Percentiles rank a stretch among this genome's conserved stretches.
phyloP scores from a whole-genome alignment of 2,797 vertebrate genomes.

The Cheirogaleus major region DNA sequence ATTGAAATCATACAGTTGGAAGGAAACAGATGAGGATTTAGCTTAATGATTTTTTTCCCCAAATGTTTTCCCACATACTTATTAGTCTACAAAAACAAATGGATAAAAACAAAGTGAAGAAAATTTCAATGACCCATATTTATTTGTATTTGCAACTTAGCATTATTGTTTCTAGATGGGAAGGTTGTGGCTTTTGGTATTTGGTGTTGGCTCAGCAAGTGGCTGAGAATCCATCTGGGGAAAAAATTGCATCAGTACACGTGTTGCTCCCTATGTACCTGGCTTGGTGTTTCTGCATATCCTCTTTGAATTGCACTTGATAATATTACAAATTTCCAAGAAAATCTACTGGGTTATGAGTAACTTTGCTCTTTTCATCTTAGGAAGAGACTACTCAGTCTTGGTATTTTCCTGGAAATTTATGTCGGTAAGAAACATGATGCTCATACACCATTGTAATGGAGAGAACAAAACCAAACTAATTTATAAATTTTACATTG shows the following conservation, averaged over 20 bases:
- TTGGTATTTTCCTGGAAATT: background rate
- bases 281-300: background rate
- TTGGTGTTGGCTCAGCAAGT: background rate
- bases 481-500: background rate
- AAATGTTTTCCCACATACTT: background rate
- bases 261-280: background rate
- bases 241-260: fast-evolving
- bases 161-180: background rate
- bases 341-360: background rate
- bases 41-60: background rate
- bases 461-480: background rate
- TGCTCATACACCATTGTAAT: background rate
- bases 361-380: background rate
- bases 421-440: background rate
- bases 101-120: background rate
- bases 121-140: background rate
- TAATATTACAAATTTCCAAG: background rate
- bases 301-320: background rate
- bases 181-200: background rate
- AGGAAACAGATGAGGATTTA: background rate
- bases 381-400: background rate
- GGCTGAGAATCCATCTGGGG: background rate
- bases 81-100: background rate
- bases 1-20: background rate
- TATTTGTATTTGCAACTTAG: background rate